Evolutionary conservation across 2,797 vertebrate species (phyloP).

Genomic region (Rhynchonycteris naso): DNA sequence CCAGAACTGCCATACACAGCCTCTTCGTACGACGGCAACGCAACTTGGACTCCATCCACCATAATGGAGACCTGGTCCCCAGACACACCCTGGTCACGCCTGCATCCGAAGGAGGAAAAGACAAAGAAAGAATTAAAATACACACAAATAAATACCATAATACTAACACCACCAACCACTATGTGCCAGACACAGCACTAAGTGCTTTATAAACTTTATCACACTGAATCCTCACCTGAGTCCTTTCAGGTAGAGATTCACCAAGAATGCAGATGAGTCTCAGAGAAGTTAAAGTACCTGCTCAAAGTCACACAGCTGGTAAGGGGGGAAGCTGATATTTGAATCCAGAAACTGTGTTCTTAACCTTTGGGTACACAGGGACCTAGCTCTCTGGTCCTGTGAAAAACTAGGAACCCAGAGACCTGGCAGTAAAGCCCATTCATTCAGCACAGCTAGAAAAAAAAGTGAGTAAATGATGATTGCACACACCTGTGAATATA

Average conservation of each 20-base stretch:
- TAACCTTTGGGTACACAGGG: background rate
- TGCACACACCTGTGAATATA: background rate
- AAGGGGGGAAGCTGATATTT: background rate
- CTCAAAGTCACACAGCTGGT: background rate
- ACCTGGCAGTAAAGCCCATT: background rate
- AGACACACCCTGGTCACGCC: slow-evolving; percentile 93
- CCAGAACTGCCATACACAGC: slow-evolving; percentile 93
- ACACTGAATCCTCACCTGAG: background rate
- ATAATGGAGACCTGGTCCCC: slow-evolving; percentile 96
- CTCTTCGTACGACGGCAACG: slow-evolving; percentile 96
- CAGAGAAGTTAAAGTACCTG: slow-evolving; percentile 7
- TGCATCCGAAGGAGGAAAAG: slow-evolving; percentile 71
- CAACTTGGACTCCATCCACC: slow-evolving; percentile 97
- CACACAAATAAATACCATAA: background rate
- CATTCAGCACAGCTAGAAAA: background rate
- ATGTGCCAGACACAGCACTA: background rate
- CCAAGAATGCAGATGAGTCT: background rate
- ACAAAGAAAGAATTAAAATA: background rate
- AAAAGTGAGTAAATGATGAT: background rate
- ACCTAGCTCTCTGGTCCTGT: background rate
- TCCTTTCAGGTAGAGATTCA: background rate
- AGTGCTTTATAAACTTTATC: background rate
- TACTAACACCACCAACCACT: background rate
- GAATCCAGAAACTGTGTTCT: background rate
- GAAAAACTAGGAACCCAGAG: background rate